Evolutionary conservation across 35 echinoderm and acorn worm genomes (phyloP), one percentile per base, ranked within the genome.

Genomic region (Holothuria glaberrima): DNA sequence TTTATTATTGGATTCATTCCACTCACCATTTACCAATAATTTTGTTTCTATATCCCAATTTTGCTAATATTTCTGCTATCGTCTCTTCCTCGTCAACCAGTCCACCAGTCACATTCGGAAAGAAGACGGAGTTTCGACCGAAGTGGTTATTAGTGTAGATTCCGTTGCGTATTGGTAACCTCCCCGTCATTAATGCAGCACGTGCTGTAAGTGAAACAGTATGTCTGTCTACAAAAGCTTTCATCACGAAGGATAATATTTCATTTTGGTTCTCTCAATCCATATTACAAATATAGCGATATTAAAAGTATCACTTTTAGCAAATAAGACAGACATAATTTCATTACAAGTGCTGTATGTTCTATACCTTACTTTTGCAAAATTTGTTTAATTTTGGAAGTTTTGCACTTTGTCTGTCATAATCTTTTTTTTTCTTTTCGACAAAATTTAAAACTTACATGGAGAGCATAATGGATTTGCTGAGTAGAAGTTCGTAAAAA

Each of bases 1-100:
- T 69, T 69, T 20, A 28, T 69, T 0, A 12, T 10, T 35, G 9
- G 9, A 12, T 6, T 28, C 9, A 7, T 35, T 0, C 1, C 9
- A 70, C 50, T 59, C 50, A 62, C 80, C 80, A 83, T 83, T 83
- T 83, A n/a, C 80, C 80, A 26, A 83, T 57, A 48, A 58, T 30
- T 83, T 62, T 62, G 48, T 57, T 83, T 30, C 50, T 62, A 19
- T 83, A 83, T 7, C 58, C 80, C 29, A 36, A 29, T 33, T 29
- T 30, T 59, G 58, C 50, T 26, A 62, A 17, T 19, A 59, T 57
- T 34, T 59, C 58, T n/a, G 48, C 58, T 25, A 83, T 83, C 4
- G 48, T 83, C 30, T 59, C 58, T 21, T 59, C 48, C 32, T 57
- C 24, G 30, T 36, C 58, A 24, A 31, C 48, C 22, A 59, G 80